Conservation (phyloP, 2,888 invertebrate species). For the Drosophila mettleri region DNA sequence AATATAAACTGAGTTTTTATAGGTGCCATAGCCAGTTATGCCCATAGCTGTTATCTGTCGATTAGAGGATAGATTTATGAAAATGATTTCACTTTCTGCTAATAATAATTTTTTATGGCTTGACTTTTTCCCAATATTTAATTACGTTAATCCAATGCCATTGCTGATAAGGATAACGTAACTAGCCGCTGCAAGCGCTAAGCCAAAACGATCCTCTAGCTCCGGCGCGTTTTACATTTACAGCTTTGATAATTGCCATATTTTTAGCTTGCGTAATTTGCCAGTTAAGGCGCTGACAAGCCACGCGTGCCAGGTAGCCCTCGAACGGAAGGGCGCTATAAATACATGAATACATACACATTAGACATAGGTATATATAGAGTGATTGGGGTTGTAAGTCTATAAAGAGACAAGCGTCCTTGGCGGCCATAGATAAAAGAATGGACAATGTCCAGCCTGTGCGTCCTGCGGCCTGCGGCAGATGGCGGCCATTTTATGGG, state of each 20-base stretch:
- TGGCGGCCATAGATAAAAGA: slow-evolving; percentile 33
- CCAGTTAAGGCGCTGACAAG: slow-evolving; percentile 32
- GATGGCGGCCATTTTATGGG: slow-evolving; percentile 43
- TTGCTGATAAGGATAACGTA: slow-evolving; percentile 9
- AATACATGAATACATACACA: slow-evolving; percentile 33
- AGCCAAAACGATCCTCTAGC: background rate
- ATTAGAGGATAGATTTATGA: slow-evolving; percentile 58
- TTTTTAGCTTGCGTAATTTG: slow-evolving; percentile 15
- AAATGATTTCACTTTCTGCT: slow-evolving; percentile 25
- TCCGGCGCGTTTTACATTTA: background rate
- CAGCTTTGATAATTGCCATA: slow-evolving; percentile 21
- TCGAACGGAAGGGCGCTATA: slow-evolving; percentile 58
- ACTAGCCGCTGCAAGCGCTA: background rate
- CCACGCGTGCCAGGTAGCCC: slow-evolving; percentile 35
- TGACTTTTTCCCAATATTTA: slow-evolving; percentile 1
- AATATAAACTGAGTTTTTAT: slow-evolving; percentile 45
- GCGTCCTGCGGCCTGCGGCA: slow-evolving; percentile 17
- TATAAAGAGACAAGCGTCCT: slow-evolving; percentile 53
- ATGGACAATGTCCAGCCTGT: slow-evolving; percentile 26
- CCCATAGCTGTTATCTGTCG: slow-evolving; percentile 8
- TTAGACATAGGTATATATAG: background rate
- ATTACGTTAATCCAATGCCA: slow-evolving; percentile 20
- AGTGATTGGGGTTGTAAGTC: slow-evolving; percentile 7
- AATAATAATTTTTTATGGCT: slow-evolving; percentile 21
- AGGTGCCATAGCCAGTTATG: slow-evolving; percentile 4